phyloP scores from a whole-genome alignment of 2,113 vertebrate genomes.

The Anhinga rufa region DNA sequence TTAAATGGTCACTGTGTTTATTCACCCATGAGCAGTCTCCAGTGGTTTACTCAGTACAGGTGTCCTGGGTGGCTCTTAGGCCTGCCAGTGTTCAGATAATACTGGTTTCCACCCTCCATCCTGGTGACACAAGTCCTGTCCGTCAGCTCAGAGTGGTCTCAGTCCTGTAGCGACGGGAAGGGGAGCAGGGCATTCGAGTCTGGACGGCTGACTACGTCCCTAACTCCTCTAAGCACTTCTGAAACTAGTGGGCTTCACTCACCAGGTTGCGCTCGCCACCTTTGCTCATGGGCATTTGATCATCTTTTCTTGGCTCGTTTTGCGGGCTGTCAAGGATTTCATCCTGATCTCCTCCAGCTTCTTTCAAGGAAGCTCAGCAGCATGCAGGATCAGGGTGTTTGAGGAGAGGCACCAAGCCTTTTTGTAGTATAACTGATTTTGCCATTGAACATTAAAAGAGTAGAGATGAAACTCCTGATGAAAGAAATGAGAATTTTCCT shows the following conservation, averaged over 20 bases:
- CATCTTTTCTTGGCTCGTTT: background rate
- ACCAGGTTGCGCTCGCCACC: background rate
- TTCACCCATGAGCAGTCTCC: background rate
- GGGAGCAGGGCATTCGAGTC: background rate
- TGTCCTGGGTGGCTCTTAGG: background rate
- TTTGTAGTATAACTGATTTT: constrained; percentile 18
- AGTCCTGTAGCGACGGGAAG: background rate
- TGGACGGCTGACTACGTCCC: background rate
- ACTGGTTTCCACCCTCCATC: background rate
- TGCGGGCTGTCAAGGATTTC: background rate
- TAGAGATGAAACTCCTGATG: constrained; percentile 36
- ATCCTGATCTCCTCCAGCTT: background rate
- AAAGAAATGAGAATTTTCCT: constrained; percentile 26
- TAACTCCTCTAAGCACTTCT: background rate
- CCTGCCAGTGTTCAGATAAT: background rate
- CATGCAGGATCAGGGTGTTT: background rate
- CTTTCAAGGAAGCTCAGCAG: constrained; percentile 1
- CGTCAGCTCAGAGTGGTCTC: background rate
- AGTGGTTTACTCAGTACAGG: background rate
- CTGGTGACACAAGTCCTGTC: background rate
- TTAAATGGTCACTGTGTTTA: background rate
- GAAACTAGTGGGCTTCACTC: background rate
- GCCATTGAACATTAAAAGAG: background rate
- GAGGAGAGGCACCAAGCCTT: background rate
- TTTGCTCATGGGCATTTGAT: background rate